Base-by-base conservation (phyloP, 2,113 vertebrate genomes). In the Myrmophylax atrothorax region DNA sequence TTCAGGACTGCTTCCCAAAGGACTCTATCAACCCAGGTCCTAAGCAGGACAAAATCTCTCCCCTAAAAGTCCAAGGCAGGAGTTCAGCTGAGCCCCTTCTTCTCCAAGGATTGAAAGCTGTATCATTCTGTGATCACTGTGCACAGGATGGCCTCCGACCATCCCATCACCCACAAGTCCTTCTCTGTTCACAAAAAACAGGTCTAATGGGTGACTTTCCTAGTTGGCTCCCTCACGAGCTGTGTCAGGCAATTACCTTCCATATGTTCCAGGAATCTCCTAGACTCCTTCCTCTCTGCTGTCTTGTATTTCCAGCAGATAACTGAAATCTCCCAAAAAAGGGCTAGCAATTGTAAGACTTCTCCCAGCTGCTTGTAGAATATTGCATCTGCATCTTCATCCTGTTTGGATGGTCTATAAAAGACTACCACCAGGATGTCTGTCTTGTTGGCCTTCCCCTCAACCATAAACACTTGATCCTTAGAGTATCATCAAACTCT, bases 81-180 rank as follows among this genome's bases (percentile, higher is more conserved):
- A 40, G 38, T 40, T 53, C n/a, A 59, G 18, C 44, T 72, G 25
- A 33, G 19, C 12, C 25, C 9, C 31, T 46, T 12, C 29, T 52
- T 68, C 53, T 50, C 6, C 16, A 37, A 44, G 28, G 37, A 24
- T 10, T 0, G 0, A 56, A 56, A 77, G 10, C 35, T 56, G 31
- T 42, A 20, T 33, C 14, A 12, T 56, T 70, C 58, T 23, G 6
- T 60, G 52, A 38, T 55, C 29, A 3, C 10, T 70, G 40, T 70
- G 67, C 16, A 20, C 58, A 31, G 40, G 42, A 42, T 5, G 31
- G 11, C 29, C 20, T 56, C 17, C 17, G 26, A 18, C 4, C 14
- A 49, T 18, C 25, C 22, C 17, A 20, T 14, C 15, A 49, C 28
- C 28, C 64, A 46, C 38, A 46, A 38, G 12, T 38, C 12, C 18